These are phyloP conservation scores for Thalassoma bifasciatum DNA, from an alignment of 2,113 vertebrate genomes.

Conservation along the genomic window DNA sequence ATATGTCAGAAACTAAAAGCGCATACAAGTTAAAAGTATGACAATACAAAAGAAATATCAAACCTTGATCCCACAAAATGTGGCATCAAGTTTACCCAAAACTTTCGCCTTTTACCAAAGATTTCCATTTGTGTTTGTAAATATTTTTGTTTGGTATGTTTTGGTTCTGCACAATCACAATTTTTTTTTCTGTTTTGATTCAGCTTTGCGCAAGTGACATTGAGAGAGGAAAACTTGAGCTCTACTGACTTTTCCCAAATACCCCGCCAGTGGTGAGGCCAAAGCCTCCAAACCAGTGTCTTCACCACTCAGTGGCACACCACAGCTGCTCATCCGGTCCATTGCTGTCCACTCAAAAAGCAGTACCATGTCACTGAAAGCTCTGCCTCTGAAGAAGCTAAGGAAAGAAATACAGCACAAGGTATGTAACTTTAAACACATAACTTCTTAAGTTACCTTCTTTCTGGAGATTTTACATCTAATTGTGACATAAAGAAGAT, in stretches of 20 bases:
- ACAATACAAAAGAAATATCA: not conserved
- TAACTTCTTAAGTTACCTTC: no score
- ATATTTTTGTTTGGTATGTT: slow-evolving; percentile 43
- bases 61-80: not conserved
- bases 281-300: slow-evolving; percentile 92
- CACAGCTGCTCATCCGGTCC: slow-evolving; percentile 88
- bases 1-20: not conserved
- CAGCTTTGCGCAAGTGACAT: slow-evolving; percentile 93
- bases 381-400: slow-evolving; percentile 78
- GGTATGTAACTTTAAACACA: slow-evolving; percentile 1
- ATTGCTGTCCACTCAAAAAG: slow-evolving; percentile 87
- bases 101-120: slow-evolving; percentile 96
- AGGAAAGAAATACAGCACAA: slow-evolving; percentile 75
- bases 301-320: slow-evolving; percentile 93
- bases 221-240: slow-evolving; percentile 85
- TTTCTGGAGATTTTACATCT: no score
- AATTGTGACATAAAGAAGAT: no score
- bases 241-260: slow-evolving; percentile 99
- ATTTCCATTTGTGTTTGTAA: slow-evolving; percentile 87
- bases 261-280: slow-evolving; percentile 93
- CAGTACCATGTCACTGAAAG: slow-evolving; percentile 87
- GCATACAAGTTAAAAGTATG: slow-evolving; percentile 4
- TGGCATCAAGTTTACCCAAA: slow-evolving; percentile 50
- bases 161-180: slow-evolving; percentile 66
- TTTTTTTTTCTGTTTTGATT: slow-evolving; percentile 78